phyloP scores from a whole-genome alignment of 2,113 vertebrate genomes.

The Mustelus asterias region DNA sequence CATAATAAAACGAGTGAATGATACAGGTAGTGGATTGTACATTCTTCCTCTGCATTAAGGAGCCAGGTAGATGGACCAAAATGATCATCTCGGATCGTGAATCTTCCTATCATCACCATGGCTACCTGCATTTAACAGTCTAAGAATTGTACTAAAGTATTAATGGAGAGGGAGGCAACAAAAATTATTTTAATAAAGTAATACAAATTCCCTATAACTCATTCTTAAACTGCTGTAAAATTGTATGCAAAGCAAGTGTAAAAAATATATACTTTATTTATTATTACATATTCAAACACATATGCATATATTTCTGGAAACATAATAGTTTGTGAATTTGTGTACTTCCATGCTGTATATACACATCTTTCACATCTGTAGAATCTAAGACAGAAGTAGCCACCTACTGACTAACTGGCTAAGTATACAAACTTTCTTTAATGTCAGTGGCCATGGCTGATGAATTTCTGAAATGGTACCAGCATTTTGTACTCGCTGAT shows the following conservation, averaged over 20 bases:
- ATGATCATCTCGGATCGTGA: neutral
- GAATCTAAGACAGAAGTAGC: neutral
- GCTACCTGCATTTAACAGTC: neutral
- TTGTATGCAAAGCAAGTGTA: neutral
- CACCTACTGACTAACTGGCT: neutral
- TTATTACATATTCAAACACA: neutral
- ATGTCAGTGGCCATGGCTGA: neutral
- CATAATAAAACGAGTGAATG: neutral
- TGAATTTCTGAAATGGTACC: neutral
- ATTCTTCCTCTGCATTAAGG: neutral
- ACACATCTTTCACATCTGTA: neutral
- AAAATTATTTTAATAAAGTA: neutral
- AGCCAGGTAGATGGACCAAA: neutral
- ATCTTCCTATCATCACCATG: neutral
- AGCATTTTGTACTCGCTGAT: neutral
- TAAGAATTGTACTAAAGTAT: neutral
- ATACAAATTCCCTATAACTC: neutral
- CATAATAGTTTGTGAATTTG: neutral
- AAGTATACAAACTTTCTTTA: neutral
- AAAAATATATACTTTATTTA: neutral
- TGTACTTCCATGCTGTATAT: neutral
- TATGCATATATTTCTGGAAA: neutral
- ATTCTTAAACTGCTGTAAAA: neutral
- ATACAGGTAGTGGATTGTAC: neutral
- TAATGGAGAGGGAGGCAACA: neutral